Percentiles rank a stretch among this genome's conserved stretches.
phyloP scores from a whole-genome alignment of 2,888 invertebrate genomes.

The Apotomis turbidana region DNA sequence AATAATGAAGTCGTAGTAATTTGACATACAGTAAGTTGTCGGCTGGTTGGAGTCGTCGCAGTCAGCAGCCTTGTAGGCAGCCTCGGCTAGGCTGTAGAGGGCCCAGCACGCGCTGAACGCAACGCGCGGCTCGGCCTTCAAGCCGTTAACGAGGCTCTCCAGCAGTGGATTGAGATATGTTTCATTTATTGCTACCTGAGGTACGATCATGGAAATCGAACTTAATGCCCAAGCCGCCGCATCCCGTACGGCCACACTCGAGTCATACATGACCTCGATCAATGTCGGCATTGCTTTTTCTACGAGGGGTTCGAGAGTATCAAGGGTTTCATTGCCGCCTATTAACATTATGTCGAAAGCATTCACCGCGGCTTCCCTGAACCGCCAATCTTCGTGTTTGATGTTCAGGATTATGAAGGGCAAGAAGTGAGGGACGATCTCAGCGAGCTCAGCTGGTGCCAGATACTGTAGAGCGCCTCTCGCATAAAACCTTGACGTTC shows the following conservation, averaged over 20 bases:
- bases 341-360: constrained; percentile 95
- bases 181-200: constrained; percentile 96
- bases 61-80: constrained; percentile 96
- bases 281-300: constrained; percentile 98
- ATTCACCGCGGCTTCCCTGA: constrained; percentile 98
- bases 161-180: constrained; percentile 91
- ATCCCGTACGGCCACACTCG: constrained; percentile 96
- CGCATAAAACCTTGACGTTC: constrained; percentile 98
- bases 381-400: constrained; percentile 95
- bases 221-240: constrained; percentile 96
- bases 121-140: constrained; percentile 97
- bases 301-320: constrained; percentile 95
- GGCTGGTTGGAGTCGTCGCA: constrained; percentile 88
- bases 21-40: constrained; percentile 96
- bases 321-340: constrained; percentile 91
- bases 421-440: constrained; percentile 96
- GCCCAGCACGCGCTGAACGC: constrained; percentile 99
- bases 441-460: constrained; percentile 97
- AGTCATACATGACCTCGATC: constrained; percentile 97
- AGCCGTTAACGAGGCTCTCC: constrained; percentile 92
- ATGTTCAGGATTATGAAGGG: constrained; percentile 99
- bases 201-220: constrained; percentile 99
- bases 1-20: constrained; percentile 97
- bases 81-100: constrained; percentile 97
- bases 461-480: constrained; percentile 98